A percentile compares a stretch with the other conserved stretches of the same genome.
These are phyloP conservation scores for Mercenaria mercenaria DNA, from an alignment of 1,140 invertebrate species.

Conservation along the genomic window DNA sequence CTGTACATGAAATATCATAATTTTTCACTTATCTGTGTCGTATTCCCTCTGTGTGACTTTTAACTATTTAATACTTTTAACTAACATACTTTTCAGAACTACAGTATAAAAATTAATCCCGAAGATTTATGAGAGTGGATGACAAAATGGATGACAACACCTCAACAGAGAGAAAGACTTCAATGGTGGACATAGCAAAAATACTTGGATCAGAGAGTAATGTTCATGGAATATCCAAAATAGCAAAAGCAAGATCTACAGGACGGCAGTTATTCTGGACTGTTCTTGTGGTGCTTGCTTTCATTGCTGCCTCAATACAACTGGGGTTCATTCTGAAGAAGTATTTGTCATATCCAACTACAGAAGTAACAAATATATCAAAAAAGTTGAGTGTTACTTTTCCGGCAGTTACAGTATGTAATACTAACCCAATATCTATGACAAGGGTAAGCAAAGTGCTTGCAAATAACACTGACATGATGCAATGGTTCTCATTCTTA, in stretches of 20 bases:
- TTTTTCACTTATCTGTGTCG: too few species aligned
- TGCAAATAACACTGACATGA: constrained; percentile 63
- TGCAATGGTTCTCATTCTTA: constrained; percentile 77
- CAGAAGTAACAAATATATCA: constrained; percentile 81
- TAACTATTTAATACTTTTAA: too few species aligned
- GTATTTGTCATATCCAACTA: constrained; percentile 80
- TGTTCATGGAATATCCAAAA: constrained; percentile 82
- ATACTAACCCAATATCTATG: constrained; percentile 81
- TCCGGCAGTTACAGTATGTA: constrained; percentile 82
- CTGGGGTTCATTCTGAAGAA: constrained; percentile 80
- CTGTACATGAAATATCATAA: too few species aligned
- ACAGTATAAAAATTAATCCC: too few species aligned
- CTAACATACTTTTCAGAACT: too few species aligned
- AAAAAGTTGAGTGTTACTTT: constrained; percentile 81
- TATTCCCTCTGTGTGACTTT: too few species aligned
- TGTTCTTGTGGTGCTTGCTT: constrained; percentile 80
- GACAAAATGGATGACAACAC: neutral
- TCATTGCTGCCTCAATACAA: constrained; percentile 82
- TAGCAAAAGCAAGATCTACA: constrained; percentile 78
- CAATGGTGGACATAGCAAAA: constrained; percentile 72
- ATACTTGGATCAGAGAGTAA: constrained; percentile 83
- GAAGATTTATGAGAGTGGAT: too few species aligned
- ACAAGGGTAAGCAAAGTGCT: constrained; percentile 74
- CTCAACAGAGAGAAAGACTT: neutral
- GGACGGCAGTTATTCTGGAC: constrained; percentile 80